phyloP scores from a whole-genome alignment of 2,797 vertebrate species.

The Gymnothorax javanicus region DNA sequence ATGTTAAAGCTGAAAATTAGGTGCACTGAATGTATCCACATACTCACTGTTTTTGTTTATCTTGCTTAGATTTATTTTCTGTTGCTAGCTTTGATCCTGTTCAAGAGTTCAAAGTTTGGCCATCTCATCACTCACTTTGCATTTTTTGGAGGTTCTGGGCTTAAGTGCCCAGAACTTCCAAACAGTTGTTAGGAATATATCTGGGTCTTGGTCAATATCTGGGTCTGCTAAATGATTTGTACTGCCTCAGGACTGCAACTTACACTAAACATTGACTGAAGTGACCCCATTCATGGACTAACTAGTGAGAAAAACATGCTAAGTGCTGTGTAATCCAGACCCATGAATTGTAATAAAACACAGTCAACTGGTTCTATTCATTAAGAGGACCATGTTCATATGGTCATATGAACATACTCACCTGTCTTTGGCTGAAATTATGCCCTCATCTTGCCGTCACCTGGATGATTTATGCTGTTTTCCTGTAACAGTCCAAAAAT shows the following conservation, averaged over 20 bases:
- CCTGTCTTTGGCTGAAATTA: constrained; percentile 32
- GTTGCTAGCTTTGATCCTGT: not conserved
- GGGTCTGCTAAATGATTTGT: not conserved
- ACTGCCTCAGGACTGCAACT: not conserved
- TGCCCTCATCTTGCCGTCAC: constrained; percentile 16
- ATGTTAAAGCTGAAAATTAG: not conserved
- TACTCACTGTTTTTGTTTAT: not conserved
- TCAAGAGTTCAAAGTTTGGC: constrained; percentile 27
- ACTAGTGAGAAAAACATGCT: not conserved
- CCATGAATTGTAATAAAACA: constrained; percentile 32
- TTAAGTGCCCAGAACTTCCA: not conserved
- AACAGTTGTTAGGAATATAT: constrained; percentile 6
- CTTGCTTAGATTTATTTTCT: not conserved
- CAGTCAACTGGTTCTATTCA: constrained; percentile 7
- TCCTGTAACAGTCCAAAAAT: constrained; percentile 18
- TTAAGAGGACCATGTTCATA: constrained; percentile 3
- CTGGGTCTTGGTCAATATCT: not conserved
- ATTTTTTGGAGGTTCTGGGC: not conserved
- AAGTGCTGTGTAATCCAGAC: not conserved
- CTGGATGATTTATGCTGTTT: constrained; percentile 40
- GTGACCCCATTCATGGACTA: not conserved
- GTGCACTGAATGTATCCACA: not conserved
- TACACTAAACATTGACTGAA: not conserved
- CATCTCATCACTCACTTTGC: constrained; percentile 6
- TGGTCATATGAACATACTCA: constrained; percentile 20